Conservation (phyloP, 2,888 invertebrate genomes). For the Trissonchulus sp. region DNA sequence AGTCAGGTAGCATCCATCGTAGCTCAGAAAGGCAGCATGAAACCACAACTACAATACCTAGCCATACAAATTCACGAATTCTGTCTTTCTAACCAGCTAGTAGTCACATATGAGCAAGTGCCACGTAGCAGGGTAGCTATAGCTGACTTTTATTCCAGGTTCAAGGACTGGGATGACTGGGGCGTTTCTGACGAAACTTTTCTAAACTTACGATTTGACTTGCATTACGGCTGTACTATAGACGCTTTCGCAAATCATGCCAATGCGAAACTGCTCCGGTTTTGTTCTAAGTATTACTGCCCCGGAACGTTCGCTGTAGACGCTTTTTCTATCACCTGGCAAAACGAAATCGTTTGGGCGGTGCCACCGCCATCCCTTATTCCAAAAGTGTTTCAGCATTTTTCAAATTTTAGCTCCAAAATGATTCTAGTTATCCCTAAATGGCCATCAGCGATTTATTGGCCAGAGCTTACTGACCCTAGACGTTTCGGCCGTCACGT, state of each 20-base stretch:
- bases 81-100: not conserved
- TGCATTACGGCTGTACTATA: not conserved
- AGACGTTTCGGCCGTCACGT: too few species aligned
- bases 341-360: too few species aligned
- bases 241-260: not conserved
- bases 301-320: too few species aligned
- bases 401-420: too few species aligned
- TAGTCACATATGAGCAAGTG: not conserved
- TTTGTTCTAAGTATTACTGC: not conserved
- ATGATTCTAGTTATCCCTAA: too few species aligned
- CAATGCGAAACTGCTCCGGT: not conserved
- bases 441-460: too few species aligned
- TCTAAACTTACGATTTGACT: not conserved
- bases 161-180: not conserved
- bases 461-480: too few species aligned
- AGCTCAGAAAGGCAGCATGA: not conserved
- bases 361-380: too few species aligned
- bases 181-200: not conserved
- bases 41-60: not conserved
- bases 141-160: slow-evolving; percentile 10
- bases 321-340: too few species aligned
- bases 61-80: not conserved
- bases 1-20: not conserved
- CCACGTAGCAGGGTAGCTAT: not conserved
- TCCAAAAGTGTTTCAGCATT: too few species aligned